Evolutionary conservation across 2,797 vertebrate species (phyloP), one percentile per base, ranked within the genome.

Genomic region (Pangasius djambal): DNA sequence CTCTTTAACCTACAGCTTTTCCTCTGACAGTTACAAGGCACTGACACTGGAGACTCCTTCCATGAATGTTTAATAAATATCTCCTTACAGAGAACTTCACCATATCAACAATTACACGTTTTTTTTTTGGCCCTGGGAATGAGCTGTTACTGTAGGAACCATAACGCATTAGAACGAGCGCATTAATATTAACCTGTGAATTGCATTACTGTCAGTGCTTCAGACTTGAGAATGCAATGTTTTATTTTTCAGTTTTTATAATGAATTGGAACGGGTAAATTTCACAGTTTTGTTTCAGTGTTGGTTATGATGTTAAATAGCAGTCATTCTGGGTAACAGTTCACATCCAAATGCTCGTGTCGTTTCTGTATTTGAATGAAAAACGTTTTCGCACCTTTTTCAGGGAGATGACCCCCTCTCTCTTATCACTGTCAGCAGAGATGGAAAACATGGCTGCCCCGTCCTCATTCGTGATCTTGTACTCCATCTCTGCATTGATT

Each of bases 401-500:
- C 86, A 99, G 95, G 1, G 96, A 97, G 90, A 99, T 95, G 93
- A 98, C 95, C 63, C 98, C 98, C 94, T 99, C 97, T 88, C 96
- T 95, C 91, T 95, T 96, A 87, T 97, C 97, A 86, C 95, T 95
- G 92, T 98, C 97, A 0, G 97, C 96, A 77, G 95, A 95, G 92
- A 99, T 97, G 72, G 96, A 95, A 91, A 99, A 99, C 22, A 97
- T 93, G 3, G 96, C 96, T 40, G 96, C 90, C 4, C 97, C 98
- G 1, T 99, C 98, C 0, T 97, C 96, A 15, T 97, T 98, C 81
- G 97, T 96, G 92, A 99, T 97, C 74, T 96, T 97, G 91, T 98
- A 99, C 37, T 95, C 97, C 96, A 98, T 98, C 72, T 98, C 98
- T 44, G 98, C 97, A 25, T 98, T 99, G 72, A 96, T 92, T 7